Conservation (phyloP, 2,113 vertebrate species). For the Bufo bufo region DNA sequence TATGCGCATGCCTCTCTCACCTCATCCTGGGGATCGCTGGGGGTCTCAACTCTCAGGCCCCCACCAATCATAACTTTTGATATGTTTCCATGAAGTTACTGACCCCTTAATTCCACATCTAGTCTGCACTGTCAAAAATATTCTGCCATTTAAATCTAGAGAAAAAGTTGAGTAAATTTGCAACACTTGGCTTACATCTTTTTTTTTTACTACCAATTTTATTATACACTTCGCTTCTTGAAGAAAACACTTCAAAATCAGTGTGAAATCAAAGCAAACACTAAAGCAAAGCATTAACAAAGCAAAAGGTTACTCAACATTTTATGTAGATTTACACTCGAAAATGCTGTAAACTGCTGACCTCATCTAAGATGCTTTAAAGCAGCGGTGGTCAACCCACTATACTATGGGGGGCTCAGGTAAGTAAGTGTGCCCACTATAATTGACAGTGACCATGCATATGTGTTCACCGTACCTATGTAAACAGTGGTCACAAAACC, state of each 20-base stretch:
- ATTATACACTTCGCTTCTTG: too few relatives aligned
- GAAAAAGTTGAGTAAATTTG: background rate
- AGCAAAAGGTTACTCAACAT: background rate
- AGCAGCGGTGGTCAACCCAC: background rate
- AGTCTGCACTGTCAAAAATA: background rate
- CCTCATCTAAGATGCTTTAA: background rate
- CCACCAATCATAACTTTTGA: too few relatives aligned
- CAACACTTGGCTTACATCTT: background rate
- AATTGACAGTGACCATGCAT: background rate
- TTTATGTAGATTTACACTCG: background rate
- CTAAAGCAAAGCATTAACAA: too few relatives aligned
- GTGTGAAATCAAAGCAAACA: too few relatives aligned
- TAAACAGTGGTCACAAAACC: background rate
- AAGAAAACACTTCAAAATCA: too few relatives aligned
- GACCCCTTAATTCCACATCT: background rate
- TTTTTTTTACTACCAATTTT: background rate
- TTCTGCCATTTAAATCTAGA: background rate
- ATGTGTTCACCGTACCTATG: background rate
- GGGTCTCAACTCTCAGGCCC: too few relatives aligned
- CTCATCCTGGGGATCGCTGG: too few relatives aligned
- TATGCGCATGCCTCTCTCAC: too few relatives aligned
- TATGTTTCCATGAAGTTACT: too few relatives aligned
- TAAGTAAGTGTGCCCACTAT: background rate
- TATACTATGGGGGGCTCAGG: background rate
- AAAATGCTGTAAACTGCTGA: background rate